These are phyloP conservation scores for Phragmatobia fuliginosa DNA, from an alignment of 2,888 invertebrate species.

Conservation along the genomic window DNA sequence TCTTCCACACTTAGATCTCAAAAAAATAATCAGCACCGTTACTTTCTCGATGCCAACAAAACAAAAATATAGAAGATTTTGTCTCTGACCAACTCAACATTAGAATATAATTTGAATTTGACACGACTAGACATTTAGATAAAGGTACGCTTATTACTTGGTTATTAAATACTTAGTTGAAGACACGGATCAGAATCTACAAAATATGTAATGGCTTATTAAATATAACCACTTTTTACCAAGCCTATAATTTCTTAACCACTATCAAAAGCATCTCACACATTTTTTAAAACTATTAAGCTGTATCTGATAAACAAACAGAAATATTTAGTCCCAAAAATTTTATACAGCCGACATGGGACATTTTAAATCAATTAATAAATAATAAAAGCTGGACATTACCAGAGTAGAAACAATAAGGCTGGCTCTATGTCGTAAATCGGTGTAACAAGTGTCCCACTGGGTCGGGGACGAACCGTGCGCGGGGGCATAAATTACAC, in stretches of 20 bases:
- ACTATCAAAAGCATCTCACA: constrained; percentile 34
- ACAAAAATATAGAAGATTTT: background rate
- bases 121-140: background rate
- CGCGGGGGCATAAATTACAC: constrained; percentile 67
- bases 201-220: constrained; percentile 26
- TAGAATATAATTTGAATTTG: background rate
- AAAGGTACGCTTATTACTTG: background rate
- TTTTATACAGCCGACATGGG: constrained; percentile 58
- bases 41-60: background rate
- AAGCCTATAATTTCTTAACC: constrained; percentile 22
- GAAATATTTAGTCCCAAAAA: constrained; percentile 46
- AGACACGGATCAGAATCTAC: constrained; percentile 37
- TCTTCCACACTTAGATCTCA: background rate
- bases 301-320: constrained; percentile 49
- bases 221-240: constrained; percentile 24
- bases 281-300: constrained; percentile 52
- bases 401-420: constrained; percentile 59
- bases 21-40: background rate
- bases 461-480: constrained; percentile 51
- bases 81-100: background rate
- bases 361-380: constrained; percentile 71
- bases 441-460: constrained; percentile 68
- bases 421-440: constrained; percentile 66
- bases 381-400: constrained; percentile 71
- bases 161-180: constrained; percentile 20